Percentiles rank a stretch among this genome's conserved stretches.
Evolutionary conservation across 1,140 invertebrate genomes (phyloP).

Genomic region (Achroia grisella): DNA sequence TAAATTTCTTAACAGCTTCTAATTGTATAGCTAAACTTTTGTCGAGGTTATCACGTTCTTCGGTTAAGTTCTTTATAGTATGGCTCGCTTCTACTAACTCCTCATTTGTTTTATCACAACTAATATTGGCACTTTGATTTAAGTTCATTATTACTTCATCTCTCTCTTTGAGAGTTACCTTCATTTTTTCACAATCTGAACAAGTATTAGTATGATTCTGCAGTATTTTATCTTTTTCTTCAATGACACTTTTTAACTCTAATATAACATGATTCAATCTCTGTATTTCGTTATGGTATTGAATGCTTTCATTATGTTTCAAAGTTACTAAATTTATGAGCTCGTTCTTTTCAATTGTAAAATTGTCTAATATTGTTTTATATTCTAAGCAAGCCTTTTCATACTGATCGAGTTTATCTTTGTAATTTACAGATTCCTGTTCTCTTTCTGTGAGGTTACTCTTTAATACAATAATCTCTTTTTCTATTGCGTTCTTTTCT

Average conservation of each 20-base stretch:
- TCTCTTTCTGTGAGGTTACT: constrained; percentile 19
- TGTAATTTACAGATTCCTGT: constrained; percentile 29
- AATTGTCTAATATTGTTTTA: constrained; percentile 54
- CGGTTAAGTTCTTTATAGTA: constrained; percentile 42
- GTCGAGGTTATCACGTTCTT: constrained; percentile 77
- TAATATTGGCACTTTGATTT: constrained; percentile 31
- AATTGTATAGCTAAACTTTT: constrained; percentile 75
- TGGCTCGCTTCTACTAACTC: constrained; percentile 37
- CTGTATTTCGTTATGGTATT: constrained; percentile 89
- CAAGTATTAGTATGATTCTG: constrained; percentile 49
- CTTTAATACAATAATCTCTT: constrained; percentile 25
- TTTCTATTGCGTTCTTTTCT: constrained; percentile 38
- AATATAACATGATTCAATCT: constrained; percentile 77
- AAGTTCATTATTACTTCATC: constrained; percentile 52
- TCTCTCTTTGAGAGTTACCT: constrained; percentile 48
- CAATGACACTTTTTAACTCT: constrained; percentile 64
- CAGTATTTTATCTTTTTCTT: constrained; percentile 64
- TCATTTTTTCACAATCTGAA: constrained; percentile 41
- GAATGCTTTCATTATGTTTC: constrained; percentile 88
- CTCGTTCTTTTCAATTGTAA: constrained; percentile 80
- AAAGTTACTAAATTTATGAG: constrained; percentile 83
- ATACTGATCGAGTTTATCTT: constrained; percentile 33
- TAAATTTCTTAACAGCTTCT: constrained; percentile 67
- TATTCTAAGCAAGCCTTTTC: constrained; percentile 39
- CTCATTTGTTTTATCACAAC: constrained; percentile 29